Evolutionary conservation across 2,113 vertebrate species (phyloP).

Genomic region (Phycodurus eques): DNA sequence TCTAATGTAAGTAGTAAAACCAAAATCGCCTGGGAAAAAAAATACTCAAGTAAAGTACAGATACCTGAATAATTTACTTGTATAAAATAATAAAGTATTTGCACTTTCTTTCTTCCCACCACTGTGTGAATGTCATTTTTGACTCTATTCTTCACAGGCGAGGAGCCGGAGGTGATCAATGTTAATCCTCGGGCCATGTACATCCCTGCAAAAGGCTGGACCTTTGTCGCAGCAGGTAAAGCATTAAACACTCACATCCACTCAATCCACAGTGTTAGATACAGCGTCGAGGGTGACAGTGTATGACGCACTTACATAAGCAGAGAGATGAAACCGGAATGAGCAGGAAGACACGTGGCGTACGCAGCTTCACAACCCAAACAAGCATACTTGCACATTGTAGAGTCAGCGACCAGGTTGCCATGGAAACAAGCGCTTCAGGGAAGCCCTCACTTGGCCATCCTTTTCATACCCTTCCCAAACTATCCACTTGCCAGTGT

Average conservation of each 20-base stretch:
- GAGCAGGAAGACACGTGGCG: slow-evolving; percentile 45
- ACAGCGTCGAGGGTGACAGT: slow-evolving; percentile 36
- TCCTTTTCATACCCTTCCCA: slow-evolving; percentile 22
- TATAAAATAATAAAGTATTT: too few relatives aligned
- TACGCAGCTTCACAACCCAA: slow-evolving; percentile 8
- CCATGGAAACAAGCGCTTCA: slow-evolving; percentile 44
- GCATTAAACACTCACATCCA: background rate
- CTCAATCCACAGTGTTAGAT: slow-evolving; percentile 10
- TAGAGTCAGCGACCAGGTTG: slow-evolving; percentile 23
- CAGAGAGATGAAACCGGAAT: slow-evolving; percentile 37
- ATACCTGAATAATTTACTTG: too few relatives aligned
- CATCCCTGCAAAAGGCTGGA: slow-evolving; percentile 76
- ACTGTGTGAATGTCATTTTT: slow-evolving; percentile 1
- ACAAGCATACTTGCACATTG: slow-evolving; percentile 17
- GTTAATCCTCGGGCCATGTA: slow-evolving; percentile 85
- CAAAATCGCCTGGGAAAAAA: too few relatives aligned
- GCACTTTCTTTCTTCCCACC: too few relatives aligned
- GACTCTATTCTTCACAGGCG: slow-evolving; percentile 68
- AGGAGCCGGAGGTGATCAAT: slow-evolving; percentile 70
- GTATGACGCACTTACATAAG: slow-evolving; percentile 55
- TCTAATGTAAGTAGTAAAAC: background rate
- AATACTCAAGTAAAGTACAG: too few relatives aligned
- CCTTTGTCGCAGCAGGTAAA: slow-evolving; percentile 87
- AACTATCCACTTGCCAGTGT: slow-evolving; percentile 16
- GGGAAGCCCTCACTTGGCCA: slow-evolving; percentile 18